phyloP scores from a whole-genome alignment of 2,888 invertebrate species.

The Drosophila peninsularis region DNA sequence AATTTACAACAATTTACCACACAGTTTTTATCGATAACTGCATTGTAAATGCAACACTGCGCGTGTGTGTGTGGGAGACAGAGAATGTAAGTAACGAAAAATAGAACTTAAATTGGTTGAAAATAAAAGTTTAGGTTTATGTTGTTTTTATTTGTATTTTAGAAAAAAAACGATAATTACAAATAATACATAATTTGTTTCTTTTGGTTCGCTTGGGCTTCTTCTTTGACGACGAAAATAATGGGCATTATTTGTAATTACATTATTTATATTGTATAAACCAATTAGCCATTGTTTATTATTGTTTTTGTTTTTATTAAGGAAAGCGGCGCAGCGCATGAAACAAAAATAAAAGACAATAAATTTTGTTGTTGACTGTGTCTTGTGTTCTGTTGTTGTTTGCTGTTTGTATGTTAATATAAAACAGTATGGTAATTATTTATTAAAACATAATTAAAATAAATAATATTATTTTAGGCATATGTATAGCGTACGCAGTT shows the following conservation, averaged over 20 bases:
- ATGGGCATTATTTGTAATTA: constrained; percentile 60
- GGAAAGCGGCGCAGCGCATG: constrained; percentile 62
- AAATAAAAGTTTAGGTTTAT: constrained; percentile 48
- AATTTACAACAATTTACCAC: constrained; percentile 8
- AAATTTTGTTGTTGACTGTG: constrained; percentile 40
- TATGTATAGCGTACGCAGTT: constrained; percentile 60
- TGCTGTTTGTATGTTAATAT: constrained; percentile 53
- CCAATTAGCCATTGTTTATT: constrained; percentile 52
- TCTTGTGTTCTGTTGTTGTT: constrained; percentile 52
- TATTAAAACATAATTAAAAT: constrained; percentile 79
- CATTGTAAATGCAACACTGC: constrained; percentile 7
- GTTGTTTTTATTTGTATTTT: constrained; percentile 72
- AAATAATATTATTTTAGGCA: constrained; percentile 76
- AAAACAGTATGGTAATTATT: constrained; percentile 77
- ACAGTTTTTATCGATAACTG: neutral
- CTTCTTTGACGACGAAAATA: constrained; percentile 53
- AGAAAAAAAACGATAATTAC: constrained; percentile 72
- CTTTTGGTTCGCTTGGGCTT: constrained; percentile 74
- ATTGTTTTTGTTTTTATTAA: constrained; percentile 29
- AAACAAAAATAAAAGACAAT: constrained; percentile 55
- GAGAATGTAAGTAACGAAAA: constrained; percentile 2
- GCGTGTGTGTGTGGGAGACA: constrained; percentile 1
- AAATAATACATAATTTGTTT: constrained; percentile 79
- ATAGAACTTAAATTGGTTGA: neutral
- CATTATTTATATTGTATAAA: constrained; percentile 40